Evolutionary conservation across 1,140 invertebrate species (phyloP).

Genomic region (Cotesia typhae): DNA sequence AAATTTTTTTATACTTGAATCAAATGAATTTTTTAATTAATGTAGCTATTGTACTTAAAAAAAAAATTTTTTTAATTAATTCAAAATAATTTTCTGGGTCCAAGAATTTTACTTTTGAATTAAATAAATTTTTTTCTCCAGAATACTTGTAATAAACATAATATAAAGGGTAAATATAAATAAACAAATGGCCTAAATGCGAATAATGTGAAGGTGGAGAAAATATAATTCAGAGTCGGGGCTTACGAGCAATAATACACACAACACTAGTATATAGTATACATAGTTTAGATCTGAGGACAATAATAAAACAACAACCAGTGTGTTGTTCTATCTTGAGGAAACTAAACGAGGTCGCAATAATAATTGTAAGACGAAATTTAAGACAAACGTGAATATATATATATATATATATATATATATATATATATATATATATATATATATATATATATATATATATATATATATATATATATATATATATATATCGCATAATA

Average conservation of each 20-base stretch:
- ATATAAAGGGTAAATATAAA: neutral
- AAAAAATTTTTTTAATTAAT: no score
- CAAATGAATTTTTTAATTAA: no score
- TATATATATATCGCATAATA: no score
- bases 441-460: no score
- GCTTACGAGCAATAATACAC: conserved; percentile 29
- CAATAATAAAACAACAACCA: conserved; percentile 29
- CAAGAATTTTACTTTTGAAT: no score
- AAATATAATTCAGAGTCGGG: conserved; percentile 11
- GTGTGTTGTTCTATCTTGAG: conserved; percentile 10
- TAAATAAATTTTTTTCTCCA: no score
- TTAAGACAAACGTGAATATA: neutral
- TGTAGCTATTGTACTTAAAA: no score
- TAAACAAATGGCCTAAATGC: conserved; percentile 21
- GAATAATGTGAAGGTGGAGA: conserved; percentile 13
- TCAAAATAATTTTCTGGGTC: no score
- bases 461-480: no score
- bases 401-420: no score
- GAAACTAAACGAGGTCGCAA: conserved; percentile 24
- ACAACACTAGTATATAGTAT: neutral
- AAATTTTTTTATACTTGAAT: no score
- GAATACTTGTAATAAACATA: neutral
- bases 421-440: no score
- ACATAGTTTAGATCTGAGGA: conserved; percentile 1
- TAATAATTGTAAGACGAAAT: conserved; percentile 24